Evolutionary conservation across 2,797 vertebrate species (phyloP).

Genomic region (Varecia variegata): DNA sequence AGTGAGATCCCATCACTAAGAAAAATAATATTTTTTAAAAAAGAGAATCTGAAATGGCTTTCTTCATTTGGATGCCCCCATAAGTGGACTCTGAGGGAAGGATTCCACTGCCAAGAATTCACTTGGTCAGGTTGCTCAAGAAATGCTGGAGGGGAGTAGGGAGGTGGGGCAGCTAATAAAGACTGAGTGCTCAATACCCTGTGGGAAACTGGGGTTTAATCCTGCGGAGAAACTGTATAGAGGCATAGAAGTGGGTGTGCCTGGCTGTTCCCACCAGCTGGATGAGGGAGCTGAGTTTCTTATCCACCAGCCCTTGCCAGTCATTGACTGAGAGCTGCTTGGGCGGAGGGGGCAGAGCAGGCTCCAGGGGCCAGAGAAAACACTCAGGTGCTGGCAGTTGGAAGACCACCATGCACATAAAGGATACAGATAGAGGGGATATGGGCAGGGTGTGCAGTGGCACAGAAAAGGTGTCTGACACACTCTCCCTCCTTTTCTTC

Average conservation of each 20-base stretch:
- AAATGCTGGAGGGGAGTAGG: background rate
- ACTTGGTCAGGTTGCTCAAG: background rate
- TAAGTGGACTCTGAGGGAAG: background rate
- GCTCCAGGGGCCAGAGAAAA: background rate
- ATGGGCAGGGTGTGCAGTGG: background rate
- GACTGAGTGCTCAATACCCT: background rate
- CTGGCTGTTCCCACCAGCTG: background rate
- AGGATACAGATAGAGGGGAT: background rate
- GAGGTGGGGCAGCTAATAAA: background rate
- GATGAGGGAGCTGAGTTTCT: background rate
- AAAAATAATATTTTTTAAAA: background rate
- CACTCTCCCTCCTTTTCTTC: background rate
- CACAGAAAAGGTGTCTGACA: background rate
- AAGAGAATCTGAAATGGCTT: background rate
- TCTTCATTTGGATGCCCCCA: background rate
- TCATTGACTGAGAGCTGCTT: background rate
- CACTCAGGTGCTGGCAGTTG: background rate
- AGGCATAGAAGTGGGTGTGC: background rate
- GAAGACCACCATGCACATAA: rapidly evolving
- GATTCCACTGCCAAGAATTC: background rate
- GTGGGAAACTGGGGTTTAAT: background rate
- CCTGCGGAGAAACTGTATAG: background rate
- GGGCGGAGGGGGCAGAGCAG: background rate
- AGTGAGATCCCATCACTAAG: background rate
- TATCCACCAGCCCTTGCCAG: background rate